Percentiles rank a stretch among this genome's conserved stretches.
These are phyloP conservation scores for Indri indri DNA, from an alignment of 2,113 vertebrate genomes.

Conservation along the genomic window DNA sequence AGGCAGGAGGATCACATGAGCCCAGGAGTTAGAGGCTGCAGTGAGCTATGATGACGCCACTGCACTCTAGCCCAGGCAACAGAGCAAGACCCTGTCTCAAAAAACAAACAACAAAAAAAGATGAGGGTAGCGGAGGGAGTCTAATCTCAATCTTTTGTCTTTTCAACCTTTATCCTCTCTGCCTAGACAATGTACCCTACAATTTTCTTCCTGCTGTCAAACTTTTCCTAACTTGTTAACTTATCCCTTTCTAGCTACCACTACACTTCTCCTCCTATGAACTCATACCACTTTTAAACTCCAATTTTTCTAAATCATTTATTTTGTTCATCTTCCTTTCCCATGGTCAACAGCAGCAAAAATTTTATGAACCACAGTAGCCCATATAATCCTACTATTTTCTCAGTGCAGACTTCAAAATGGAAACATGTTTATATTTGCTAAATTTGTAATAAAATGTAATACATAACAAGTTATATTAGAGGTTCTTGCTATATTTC, in stretches of 20 bases:
- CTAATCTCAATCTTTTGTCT: background rate
- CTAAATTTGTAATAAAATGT: constrained; percentile 20
- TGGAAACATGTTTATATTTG: constrained; percentile 21
- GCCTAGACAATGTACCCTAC: background rate
- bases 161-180: background rate
- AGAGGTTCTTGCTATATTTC: background rate
- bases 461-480: background rate
- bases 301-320: background rate
- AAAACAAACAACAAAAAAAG: background rate
- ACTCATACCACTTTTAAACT: constrained; percentile 11
- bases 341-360: background rate
- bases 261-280: constrained; percentile 12
- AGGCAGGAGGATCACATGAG: too few relatives aligned
- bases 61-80: too few relatives aligned
- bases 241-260: background rate
- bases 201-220: background rate
- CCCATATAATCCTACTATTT: background rate
- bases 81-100: too few relatives aligned
- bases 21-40: too few relatives aligned
- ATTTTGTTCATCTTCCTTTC: background rate
- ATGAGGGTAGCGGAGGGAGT: background rate
- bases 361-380: constrained; percentile 9
- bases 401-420: constrained; percentile 8
- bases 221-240: background rate
- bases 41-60: too few relatives aligned